Conservation (phyloP, 2,888 invertebrate species). For the Volucella inanis region DNA sequence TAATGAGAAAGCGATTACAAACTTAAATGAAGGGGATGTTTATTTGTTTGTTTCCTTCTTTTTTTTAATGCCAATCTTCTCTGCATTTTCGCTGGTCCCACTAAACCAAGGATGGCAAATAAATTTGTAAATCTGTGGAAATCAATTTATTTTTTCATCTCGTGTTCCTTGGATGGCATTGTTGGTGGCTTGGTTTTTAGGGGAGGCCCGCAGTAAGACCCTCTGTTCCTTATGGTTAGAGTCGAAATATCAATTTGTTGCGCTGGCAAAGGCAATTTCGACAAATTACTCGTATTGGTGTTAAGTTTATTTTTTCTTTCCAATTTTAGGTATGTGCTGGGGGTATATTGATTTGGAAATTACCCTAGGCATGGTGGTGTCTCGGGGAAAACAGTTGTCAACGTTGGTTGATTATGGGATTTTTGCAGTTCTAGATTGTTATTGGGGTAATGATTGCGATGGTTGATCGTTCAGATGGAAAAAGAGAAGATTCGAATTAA, state of each 20-base stretch:
- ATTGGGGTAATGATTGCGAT: not conserved
- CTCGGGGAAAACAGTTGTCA: constrained; percentile 46
- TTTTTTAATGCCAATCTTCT: constrained; percentile 10
- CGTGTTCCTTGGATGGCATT: constrained; percentile 2
- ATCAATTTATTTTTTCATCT: constrained; percentile 72
- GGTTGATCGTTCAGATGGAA: constrained; percentile 54
- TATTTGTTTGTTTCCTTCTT: constrained; percentile 22
- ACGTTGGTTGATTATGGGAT: constrained; percentile 14
- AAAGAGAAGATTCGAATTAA: constrained; percentile 56
- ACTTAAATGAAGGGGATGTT: constrained; percentile 56
- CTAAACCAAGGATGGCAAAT: constrained; percentile 58
- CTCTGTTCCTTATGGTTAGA: constrained; percentile 38
- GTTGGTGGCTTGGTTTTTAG: constrained; percentile 30
- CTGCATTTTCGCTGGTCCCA: constrained; percentile 33
- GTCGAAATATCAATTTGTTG: constrained; percentile 71
- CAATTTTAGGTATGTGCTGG: not conserved
- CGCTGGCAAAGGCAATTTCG: constrained; percentile 51
- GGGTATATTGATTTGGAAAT: constrained; percentile 56
- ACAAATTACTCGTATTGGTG: constrained; percentile 51
- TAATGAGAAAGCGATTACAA: constrained; percentile 75
- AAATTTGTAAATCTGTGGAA: constrained; percentile 74
- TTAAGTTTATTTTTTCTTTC: not conserved
- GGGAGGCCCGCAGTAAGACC: no score
- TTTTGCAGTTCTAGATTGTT: not conserved
- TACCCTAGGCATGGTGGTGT: constrained; percentile 42